These are phyloP conservation scores for Sanderia malayensis DNA, from an alignment of 30 jellyfish, hydroid and myxozoan species.

Conservation along the genomic window DNA sequence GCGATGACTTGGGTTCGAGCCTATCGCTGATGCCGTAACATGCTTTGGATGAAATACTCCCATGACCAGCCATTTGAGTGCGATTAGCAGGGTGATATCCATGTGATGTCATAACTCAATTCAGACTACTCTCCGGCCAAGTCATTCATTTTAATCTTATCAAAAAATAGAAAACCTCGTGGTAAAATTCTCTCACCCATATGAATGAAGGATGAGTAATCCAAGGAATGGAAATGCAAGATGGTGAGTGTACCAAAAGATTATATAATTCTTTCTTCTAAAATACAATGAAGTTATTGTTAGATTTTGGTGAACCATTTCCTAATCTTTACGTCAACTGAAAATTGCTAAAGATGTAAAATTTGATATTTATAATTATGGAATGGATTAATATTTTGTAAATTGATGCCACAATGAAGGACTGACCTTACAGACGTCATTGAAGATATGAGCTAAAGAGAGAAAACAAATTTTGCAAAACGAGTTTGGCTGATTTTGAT, in stretches of 20 bases:
- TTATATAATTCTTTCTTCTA: conserved; percentile 54
- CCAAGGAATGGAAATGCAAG: conserved; percentile 64
- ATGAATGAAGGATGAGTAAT: conserved; percentile 42
- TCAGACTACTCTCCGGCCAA: conserved; percentile 87
- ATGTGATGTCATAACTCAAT: conserved; percentile 69
- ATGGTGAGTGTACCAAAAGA: conserved; percentile 64
- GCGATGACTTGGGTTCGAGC: conserved; percentile 35
- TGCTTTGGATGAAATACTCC: conserved; percentile 60
- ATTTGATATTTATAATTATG: no score
- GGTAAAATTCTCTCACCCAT: no score
- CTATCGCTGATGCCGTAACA: conserved; percentile 54
- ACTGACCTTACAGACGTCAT: conserved; percentile 38
- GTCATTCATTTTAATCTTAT: conserved; percentile 23
- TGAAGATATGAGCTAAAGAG: conserved; percentile 31
- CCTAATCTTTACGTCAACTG: no score
- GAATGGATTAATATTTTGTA: no score
- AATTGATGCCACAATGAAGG: no score
- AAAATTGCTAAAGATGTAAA: no score
- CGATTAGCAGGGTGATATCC: conserved; percentile 74
- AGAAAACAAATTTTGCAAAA: not conserved
- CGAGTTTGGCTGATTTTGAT: no score
- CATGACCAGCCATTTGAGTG: conserved; percentile 83
- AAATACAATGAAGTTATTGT: not conserved
- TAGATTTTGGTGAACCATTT: no score
- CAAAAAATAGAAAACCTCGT: not conserved